phyloP scores from a whole-genome alignment of 2,888 invertebrate species.

The Melanostoma scalare region DNA sequence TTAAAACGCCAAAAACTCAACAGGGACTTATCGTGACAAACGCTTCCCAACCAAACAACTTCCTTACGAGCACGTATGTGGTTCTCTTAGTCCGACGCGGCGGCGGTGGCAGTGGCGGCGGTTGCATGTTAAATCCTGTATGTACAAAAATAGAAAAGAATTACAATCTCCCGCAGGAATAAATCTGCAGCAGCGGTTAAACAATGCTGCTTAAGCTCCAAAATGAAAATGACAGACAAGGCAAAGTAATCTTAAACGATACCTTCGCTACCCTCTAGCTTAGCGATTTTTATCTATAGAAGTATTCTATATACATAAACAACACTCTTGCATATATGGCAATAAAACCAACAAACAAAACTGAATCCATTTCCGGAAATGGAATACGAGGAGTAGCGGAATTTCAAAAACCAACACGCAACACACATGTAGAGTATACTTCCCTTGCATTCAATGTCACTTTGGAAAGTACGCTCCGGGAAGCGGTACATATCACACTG shows the following conservation, averaged over 20 bases:
- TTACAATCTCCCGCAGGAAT: neutral
- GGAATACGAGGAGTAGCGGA: conserved; percentile 39
- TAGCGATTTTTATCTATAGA: neutral
- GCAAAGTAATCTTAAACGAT: conserved; percentile 49
- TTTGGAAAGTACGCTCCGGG: conserved; percentile 23
- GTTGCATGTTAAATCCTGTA: conserved; percentile 51
- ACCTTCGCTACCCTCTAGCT: neutral
- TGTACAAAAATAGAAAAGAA: conserved; percentile 34
- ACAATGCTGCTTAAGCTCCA: conserved; percentile 23
- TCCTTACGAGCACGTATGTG: conserved; percentile 10
- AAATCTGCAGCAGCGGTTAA: conserved; percentile 7
- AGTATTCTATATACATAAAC: too few species aligned
- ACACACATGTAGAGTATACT: conserved; percentile 13
- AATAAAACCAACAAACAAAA: conserved; percentile 55
- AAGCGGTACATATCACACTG: conserved; percentile 41
- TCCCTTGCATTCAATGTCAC: conserved; percentile 44
- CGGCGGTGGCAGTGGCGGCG: neutral
- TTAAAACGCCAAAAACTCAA: conserved; percentile 67
- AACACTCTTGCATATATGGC: conserved; percentile 35
- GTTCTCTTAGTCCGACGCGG: conserved; percentile 29
- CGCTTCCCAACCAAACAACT: conserved; percentile 46
- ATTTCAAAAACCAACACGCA: conserved; percentile 56
- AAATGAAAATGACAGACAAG: conserved; percentile 62
- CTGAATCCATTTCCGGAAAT: conserved; percentile 2
- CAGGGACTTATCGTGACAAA: conserved; percentile 65